A percentile compares a stretch with the other conserved stretches of the same genome.
These are phyloP conservation scores for Temnothorax unifasciatus DNA, from an alignment of 2,888 invertebrate genomes.

Conservation along the genomic window DNA sequence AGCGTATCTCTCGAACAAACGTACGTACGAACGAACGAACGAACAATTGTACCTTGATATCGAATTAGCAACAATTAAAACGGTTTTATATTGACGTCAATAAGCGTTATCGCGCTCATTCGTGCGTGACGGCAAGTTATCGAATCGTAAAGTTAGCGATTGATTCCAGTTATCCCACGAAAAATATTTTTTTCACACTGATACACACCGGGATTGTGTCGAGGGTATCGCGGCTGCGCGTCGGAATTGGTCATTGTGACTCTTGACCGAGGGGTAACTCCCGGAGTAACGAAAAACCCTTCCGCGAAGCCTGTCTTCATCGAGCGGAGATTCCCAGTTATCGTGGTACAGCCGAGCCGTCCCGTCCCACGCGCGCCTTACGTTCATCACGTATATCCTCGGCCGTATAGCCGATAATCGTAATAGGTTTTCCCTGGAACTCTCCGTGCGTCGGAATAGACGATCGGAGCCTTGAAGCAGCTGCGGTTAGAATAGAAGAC, in stretches of 20 bases:
- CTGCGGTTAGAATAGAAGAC: constrained; percentile 33
- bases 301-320: too few relatives aligned
- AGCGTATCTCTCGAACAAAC: neutral
- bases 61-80: constrained; percentile 22
- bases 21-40: neutral
- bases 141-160: constrained; percentile 24
- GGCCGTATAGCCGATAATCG: too few relatives aligned
- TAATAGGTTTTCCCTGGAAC: neutral
- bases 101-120: neutral
- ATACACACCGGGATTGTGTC: neutral
- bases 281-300: too few relatives aligned
- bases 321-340: too few relatives aligned
- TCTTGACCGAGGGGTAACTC: neutral
- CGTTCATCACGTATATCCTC: too few relatives aligned
- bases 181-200: constrained; percentile 3
- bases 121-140: constrained; percentile 10
- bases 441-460: constrained; percentile 21
- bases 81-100: constrained; percentile 8
- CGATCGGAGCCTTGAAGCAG: constrained; percentile 24
- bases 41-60: constrained; percentile 6
- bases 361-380: too few relatives aligned
- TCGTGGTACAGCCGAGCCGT: too few relatives aligned
- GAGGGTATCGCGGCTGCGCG: neutral
- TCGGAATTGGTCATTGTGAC: neutral
- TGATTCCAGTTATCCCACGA: constrained; percentile 17